Evolutionary conservation across 2,113 vertebrate species (phyloP).

Genomic region (Silurus glanis): DNA sequence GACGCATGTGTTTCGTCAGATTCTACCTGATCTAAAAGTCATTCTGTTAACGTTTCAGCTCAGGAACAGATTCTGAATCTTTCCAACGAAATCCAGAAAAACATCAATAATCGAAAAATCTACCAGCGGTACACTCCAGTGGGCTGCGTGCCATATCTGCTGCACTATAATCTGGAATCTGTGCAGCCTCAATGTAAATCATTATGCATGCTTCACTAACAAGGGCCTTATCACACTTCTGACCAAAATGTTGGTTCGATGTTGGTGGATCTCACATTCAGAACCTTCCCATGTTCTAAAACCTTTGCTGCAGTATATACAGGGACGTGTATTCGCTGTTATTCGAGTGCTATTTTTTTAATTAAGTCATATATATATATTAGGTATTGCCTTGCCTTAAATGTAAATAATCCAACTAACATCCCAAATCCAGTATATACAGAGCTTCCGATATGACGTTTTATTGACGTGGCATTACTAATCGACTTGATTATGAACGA

Average conservation of each 20-base stretch:
- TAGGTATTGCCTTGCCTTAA: conserved; percentile 71
- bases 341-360: conserved; percentile 41
- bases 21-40: background rate
- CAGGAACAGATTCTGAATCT: conserved; percentile 27
- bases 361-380: background rate
- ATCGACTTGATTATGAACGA: background rate
- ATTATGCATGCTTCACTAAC: conserved; percentile 49
- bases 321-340: conserved; percentile 48
- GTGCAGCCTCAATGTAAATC: conserved; percentile 63
- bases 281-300: conserved; percentile 59
- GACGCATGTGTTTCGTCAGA: background rate
- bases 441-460: background rate
- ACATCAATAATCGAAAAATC: conserved; percentile 30
- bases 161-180: conserved; percentile 29
- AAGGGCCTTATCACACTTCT: conserved; percentile 65
- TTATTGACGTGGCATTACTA: conserved; percentile 6
- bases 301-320: conserved; percentile 31
- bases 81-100: background rate
- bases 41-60: conserved; percentile 17
- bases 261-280: conserved; percentile 44
- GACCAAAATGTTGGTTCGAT: conserved; percentile 62
- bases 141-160: conserved; percentile 46
- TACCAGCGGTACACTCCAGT: conserved; percentile 31
- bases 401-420: conserved; percentile 46
- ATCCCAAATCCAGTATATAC: conserved; percentile 29